These are phyloP conservation scores for Boulengeromyrus knoepffleri DNA, from an alignment of 2,113 vertebrate species.

Conservation along the genomic window DNA sequence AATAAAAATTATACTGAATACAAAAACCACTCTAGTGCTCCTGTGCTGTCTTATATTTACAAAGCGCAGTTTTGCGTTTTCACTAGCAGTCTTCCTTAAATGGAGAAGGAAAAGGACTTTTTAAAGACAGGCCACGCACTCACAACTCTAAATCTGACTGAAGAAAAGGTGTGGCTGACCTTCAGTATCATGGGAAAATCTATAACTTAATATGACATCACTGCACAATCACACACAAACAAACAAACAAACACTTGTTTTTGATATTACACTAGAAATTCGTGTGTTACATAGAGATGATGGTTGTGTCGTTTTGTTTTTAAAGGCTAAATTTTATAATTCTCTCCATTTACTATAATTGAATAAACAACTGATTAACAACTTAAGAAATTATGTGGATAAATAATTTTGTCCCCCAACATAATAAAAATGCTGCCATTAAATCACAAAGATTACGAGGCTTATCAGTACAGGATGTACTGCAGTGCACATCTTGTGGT, in stretches of 20 bases:
- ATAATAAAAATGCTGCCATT: not conserved
- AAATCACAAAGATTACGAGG: not conserved
- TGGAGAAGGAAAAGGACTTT: not conserved
- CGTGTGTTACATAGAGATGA: not conserved
- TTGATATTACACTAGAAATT: not conserved
- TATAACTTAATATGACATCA: not conserved
- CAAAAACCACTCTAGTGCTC: not conserved
- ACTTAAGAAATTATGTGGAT: not conserved
- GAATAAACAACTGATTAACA: not conserved
- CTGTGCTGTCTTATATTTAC: not conserved
- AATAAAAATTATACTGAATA: not conserved
- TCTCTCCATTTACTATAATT: not conserved
- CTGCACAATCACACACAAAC: not conserved
- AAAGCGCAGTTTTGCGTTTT: not conserved
- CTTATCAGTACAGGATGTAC: not conserved
- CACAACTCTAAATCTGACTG: not conserved
- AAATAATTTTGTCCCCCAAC: not conserved
- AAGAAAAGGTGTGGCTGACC: not conserved
- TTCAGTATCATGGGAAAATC: not conserved
- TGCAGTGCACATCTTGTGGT: not conserved
- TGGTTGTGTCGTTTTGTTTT: not conserved
- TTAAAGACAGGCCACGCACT: not conserved
- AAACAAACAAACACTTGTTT: not conserved
- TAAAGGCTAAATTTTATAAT: not conserved
- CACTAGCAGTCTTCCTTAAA: not conserved